These are phyloP conservation scores for Vultur gryphus DNA, from an alignment of 2,797 vertebrate genomes.

Conservation along the genomic window DNA sequence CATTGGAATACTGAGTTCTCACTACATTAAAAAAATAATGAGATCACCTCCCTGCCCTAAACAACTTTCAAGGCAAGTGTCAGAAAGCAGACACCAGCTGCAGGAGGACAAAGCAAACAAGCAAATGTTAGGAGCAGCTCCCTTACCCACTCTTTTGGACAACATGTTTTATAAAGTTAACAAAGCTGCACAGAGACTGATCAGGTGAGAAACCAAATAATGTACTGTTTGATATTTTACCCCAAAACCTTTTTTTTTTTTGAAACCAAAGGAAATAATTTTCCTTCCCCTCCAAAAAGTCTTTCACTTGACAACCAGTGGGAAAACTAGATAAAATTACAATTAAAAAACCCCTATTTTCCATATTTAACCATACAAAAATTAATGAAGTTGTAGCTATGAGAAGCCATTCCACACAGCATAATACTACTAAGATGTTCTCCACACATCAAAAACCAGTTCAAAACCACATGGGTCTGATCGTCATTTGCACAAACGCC, in stretches of 20 bases:
- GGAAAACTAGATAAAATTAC: not conserved
- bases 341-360: fast-evolving
- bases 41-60: not conserved
- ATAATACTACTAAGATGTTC: not conserved
- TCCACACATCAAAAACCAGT: not conserved
- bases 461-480: not conserved
- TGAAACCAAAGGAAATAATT: not conserved
- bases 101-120: not conserved
- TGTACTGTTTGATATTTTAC: not conserved
- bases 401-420: not conserved
- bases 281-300: not conserved
- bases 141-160: not conserved
- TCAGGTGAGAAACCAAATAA: not conserved
- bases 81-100: not conserved
- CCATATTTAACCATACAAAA: not conserved
- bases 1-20: not conserved
- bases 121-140: not conserved
- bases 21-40: not conserved
- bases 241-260: not conserved
- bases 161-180: not conserved
- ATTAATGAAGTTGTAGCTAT: not conserved
- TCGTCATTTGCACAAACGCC: not conserved
- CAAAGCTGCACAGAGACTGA: not conserved
- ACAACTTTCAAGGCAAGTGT: not conserved
- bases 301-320: not conserved